Conservation (phyloP, 2,113 vertebrate species). For the Protobothrops mucrosquamatus region DNA sequence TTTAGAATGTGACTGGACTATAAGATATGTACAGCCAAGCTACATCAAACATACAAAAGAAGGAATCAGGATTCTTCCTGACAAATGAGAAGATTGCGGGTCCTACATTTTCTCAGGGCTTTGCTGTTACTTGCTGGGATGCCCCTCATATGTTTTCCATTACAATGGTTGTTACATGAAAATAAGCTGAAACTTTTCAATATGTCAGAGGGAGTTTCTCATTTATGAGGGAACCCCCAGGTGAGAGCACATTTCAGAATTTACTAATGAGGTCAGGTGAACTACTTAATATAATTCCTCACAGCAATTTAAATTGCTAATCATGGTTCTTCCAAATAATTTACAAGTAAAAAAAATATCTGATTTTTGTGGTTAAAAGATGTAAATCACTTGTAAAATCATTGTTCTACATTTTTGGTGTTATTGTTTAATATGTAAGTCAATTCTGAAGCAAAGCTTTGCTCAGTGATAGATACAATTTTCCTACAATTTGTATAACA, state of each 20-base stretch:
- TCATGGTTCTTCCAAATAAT: background rate
- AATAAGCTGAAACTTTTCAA: constrained; percentile 72
- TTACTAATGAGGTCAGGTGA: constrained; percentile 33
- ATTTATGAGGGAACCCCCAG: constrained; percentile 33
- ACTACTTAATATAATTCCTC: constrained; percentile 4
- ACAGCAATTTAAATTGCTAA: constrained; percentile 10
- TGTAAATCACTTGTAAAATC: background rate
- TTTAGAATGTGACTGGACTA: constrained; percentile 11
- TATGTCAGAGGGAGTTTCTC: constrained; percentile 37
- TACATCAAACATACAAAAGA: constrained; percentile 27
- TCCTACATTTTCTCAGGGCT: constrained; percentile 54
- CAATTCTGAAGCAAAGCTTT: background rate
- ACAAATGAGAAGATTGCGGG: constrained; percentile 46
- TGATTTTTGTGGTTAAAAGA: background rate
- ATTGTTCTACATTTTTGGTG: background rate
- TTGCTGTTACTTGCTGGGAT: constrained; percentile 48
- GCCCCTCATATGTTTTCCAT: constrained; percentile 73
- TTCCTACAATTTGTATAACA: background rate
- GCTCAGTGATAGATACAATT: background rate
- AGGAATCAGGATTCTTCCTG: background rate
- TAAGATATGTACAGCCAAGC: constrained; percentile 35
- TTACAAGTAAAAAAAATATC: constrained; percentile 23
- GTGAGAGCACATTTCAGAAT: constrained; percentile 52
- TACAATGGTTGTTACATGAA: constrained; percentile 69
- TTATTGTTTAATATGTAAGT: constrained; percentile 2